Evolutionary conservation across 1,140 invertebrate species (phyloP), one percentile per base, ranked within the genome.

Genomic region (Hyphantria cunea): DNA sequence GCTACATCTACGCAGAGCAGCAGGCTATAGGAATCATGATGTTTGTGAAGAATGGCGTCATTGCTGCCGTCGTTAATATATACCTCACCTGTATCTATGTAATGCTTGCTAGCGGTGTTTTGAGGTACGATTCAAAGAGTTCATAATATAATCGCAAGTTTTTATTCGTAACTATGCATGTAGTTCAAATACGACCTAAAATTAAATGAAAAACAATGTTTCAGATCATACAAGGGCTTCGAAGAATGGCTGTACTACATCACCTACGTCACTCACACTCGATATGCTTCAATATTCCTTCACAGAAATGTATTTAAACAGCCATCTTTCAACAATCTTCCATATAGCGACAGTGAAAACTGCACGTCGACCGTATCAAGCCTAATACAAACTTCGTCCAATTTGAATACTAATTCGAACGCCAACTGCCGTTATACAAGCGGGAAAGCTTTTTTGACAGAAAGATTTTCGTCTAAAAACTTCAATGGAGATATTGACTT

Each of bases 1-100:
- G 95, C 75, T 96, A 95, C 79, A 92, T 96, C 0, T 94, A 96
- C 58, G 94, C 95, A 0, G 96, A 98, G 76, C 96, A 98, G 77
- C 93, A 97, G 64, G 94, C 96, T 0, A 94, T 98, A 31, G 94
- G 95, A 0, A 92, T 97, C 31, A 91, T 98, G 69, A 95, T 97
- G 93, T 92, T 97, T 6, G 92, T 98, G 0, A 96, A 95, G 74
- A 94, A 94, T 68, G 93, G 95, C 0, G 93, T 97, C 25, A 94
- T 93, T 7, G 95, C 96, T 0, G 94, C 94, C 11, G 93, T 96
- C 5, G 93, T 94, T 0, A 96, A 96, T 31, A 92, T 96, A 6
- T 96, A 96, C 69, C 91, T 97, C 4, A 92, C 94, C 0, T 93
- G 94, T 12, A 90, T 97, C 0, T 95, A 94, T 47, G 89, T 98